Percentiles rank a stretch among this genome's conserved stretches.
Conservation (phyloP, 2,888 invertebrate species). For the Drosophila niveifrons region DNA sequence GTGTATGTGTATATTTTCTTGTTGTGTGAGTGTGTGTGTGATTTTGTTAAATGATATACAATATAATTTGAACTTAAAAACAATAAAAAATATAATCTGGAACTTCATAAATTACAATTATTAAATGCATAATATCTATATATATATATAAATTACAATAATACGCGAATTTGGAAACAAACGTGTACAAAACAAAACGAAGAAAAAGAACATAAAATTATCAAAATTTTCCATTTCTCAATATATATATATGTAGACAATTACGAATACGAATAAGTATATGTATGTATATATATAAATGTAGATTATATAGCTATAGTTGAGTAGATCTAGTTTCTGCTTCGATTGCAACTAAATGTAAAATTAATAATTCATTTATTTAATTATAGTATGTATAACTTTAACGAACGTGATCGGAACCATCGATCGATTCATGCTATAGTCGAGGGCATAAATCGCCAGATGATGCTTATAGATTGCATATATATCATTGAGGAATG, state of each 20-base stretch:
- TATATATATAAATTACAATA: constrained; percentile 66
- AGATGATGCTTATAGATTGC: constrained; percentile 30
- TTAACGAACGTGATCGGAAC: constrained; percentile 11
- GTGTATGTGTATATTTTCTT: constrained; percentile 40
- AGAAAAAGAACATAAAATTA: constrained; percentile 58
- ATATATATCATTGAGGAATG: neutral
- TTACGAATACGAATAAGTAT: constrained; percentile 18
- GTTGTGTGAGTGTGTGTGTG: constrained; percentile 25
- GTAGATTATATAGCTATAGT: constrained; percentile 23
- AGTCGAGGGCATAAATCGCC: constrained; percentile 38
- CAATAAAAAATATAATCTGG: constrained; percentile 60
- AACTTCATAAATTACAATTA: constrained; percentile 68
- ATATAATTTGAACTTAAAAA: constrained; percentile 64
- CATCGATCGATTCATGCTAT: constrained; percentile 31
- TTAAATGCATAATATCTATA: constrained; percentile 70
- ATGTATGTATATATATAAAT: constrained; percentile 2
- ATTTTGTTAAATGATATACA: constrained; percentile 58
- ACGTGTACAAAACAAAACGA: constrained; percentile 25
- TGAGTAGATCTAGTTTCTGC: constrained; percentile 54
- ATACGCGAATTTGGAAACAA: constrained; percentile 25
- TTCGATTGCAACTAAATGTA: constrained; percentile 64
- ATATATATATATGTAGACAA: constrained; percentile 20
- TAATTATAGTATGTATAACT: neutral
- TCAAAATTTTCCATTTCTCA: constrained; percentile 48
- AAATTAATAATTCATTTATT: constrained; percentile 52